A percentile compares a stretch with the other conserved stretches of the same genome.
These are phyloP conservation scores for Pica pica DNA, from an alignment of 2,113 vertebrate genomes.

Conservation along the genomic window DNA sequence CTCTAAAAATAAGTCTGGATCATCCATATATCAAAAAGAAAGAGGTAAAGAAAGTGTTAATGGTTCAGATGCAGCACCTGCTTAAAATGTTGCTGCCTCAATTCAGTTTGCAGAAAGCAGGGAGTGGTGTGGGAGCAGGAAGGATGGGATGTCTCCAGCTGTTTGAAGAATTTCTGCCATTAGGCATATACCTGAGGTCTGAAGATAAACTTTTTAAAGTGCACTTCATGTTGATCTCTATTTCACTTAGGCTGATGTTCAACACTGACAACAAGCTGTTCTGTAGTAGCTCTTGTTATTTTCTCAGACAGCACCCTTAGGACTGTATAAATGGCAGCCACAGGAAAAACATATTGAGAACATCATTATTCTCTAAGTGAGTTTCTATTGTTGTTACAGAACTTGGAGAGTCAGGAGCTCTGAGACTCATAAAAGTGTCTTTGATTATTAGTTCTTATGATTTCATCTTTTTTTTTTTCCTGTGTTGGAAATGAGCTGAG, in stretches of 20 bases:
- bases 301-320: slow-evolving; percentile 42
- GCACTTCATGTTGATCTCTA: slow-evolving; percentile 22
- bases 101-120: not conserved
- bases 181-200: not conserved
- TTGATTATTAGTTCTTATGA: slow-evolving; percentile 41
- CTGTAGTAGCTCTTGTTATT: slow-evolving; percentile 21
- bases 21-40: not conserved
- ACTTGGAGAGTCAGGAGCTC: slow-evolving; percentile 7
- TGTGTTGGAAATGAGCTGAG: not conserved
- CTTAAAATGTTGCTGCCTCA: not conserved
- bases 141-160: not conserved
- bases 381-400: slow-evolving; percentile 26
- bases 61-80: not conserved
- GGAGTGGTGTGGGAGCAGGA: not conserved
- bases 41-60: not conserved
- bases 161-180: slow-evolving; percentile 23
- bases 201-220: slow-evolving; percentile 3
- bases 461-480: not conserved
- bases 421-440: slow-evolving; percentile 32
- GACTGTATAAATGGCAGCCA: slow-evolving; percentile 10
- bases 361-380: slow-evolving; percentile 20
- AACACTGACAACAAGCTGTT: slow-evolving; percentile 11
- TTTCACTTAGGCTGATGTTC: slow-evolving; percentile 17
- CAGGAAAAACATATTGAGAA: slow-evolving; percentile 1
- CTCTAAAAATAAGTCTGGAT: not conserved